phyloP scores from a whole-genome alignment of 2,797 vertebrate species.

The Staurois parvus region DNA sequence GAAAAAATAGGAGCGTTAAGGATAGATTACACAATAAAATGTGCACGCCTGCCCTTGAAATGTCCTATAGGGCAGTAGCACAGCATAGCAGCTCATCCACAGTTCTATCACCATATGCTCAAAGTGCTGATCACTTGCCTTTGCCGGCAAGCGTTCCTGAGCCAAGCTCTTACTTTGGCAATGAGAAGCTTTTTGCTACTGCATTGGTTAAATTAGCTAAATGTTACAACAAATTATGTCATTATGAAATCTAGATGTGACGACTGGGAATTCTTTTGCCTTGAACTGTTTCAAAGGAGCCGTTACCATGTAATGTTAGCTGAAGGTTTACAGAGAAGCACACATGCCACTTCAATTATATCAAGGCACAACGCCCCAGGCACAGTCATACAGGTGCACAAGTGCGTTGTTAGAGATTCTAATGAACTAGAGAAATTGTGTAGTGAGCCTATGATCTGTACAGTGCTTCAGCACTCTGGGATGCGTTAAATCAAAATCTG shows the following conservation, averaged over 20 bases:
- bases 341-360: conserved; percentile 50
- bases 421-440: conserved; percentile 29
- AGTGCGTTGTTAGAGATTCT: conserved; percentile 46
- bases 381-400: conserved; percentile 49
- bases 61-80: neutral
- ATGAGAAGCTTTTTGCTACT: neutral
- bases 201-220: conserved; percentile 34
- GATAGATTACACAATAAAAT: neutral
- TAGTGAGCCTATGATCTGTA: conserved; percentile 33
- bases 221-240: conserved; percentile 46
- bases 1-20: neutral
- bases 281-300: conserved; percentile 46
- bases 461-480: neutral
- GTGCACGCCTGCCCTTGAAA: neutral
- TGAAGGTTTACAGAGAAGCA: conserved; percentile 47
- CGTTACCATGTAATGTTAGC: conserved; percentile 51
- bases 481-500: conserved; percentile 24
- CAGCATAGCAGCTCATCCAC: neutral
- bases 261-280: conserved; percentile 38
- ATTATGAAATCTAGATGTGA: conserved; percentile 41
- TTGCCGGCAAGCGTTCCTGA: neutral
- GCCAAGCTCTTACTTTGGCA: conserved; percentile 16
- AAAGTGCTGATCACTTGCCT: conserved; percentile 19
- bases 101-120: neutral
- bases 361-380: conserved; percentile 43